Evolutionary conservation across 1,140 invertebrate genomes (phyloP), one percentile per base, ranked within the genome.

Genomic region (Drosophila teissieri): DNA sequence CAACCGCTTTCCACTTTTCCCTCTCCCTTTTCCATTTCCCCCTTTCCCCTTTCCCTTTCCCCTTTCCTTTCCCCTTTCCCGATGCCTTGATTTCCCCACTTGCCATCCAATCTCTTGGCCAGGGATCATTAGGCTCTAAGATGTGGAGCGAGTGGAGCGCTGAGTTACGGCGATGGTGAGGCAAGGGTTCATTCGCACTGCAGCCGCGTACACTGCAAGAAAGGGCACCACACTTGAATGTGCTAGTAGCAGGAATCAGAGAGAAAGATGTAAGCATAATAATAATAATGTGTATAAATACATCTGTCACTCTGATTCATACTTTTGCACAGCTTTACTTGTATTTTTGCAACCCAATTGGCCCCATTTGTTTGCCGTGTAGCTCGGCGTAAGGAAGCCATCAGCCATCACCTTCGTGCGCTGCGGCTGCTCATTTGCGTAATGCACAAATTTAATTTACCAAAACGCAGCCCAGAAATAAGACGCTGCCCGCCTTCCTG

Each of bases 391-490:
- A 12, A 52, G 34, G 34, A n/a, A 31, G 22, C 27, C 65, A 34
- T 73, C 63, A 31, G 22, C 27, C 65, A 34, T 73, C 63, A 54
- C 61, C 76, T 68, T 45, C 53, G 17, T 51, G 39, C 36, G 39
- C 36, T 67, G 72, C 36, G 40, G 55, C 83, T 88, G 77, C 86
- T 90, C 85, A 90, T 90, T 90, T 90, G 85, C 86, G 74, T 90
- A 90, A 86, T 90, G 85, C 85, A 90, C 80, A 90, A 90, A 90
- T 90, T 90, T 86, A 90, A 90, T 90, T 90, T 90, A 90, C 78
- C 85, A 90, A 89, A 89, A 80, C 79, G 84, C 83, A 60, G 78
- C 63, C 40, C 31, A 42, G 56, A 55, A 56, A 72, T 49, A 56
- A 65, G 53, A 56, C 52, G 51, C 45, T 22, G 53, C 39, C 37